Percentiles rank a stretch among this genome's conserved stretches.
These are phyloP conservation scores for Beroe forskalii DNA, from an alignment of 37 sponge, comb jelly and placozoan species.

Conservation along the genomic window DNA sequence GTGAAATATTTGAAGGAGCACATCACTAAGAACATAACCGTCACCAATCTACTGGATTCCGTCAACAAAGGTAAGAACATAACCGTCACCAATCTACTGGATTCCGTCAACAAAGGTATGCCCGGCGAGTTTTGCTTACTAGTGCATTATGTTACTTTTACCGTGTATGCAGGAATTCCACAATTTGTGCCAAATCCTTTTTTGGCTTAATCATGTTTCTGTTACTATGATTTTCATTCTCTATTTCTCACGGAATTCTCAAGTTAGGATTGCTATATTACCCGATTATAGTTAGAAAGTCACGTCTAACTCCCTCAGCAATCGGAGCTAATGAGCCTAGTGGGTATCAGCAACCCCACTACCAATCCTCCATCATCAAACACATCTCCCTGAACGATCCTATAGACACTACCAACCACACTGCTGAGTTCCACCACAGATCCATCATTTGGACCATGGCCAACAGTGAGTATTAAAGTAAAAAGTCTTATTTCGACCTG, in stretches of 20 bases:
- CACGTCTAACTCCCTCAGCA: background rate
- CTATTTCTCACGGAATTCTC: too few relatives aligned
- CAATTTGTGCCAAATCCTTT: background rate
- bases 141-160: too few relatives aligned
- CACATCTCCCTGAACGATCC: constrained; percentile 36
- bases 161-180: background rate
- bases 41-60: constrained; percentile 40
- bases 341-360: constrained; percentile 56
- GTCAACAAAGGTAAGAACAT: constrained; percentile 60
- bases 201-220: background rate
- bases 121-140: too few relatives aligned
- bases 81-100: constrained; percentile 45
- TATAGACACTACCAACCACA: constrained; percentile 45
- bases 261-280: too few relatives aligned
- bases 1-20: constrained; percentile 64
- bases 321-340: constrained; percentile 50
- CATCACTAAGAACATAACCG: constrained; percentile 30
- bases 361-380: constrained; percentile 26
- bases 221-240: background rate
- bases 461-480: constrained; percentile 44
- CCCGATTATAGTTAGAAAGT: too few relatives aligned
- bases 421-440: constrained; percentile 55
- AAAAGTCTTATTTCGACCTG: too few relatives aligned
- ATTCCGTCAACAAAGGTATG: constrained; percentile 57
- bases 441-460: constrained; percentile 54